A percentile compares a stretch with the other conserved stretches of the same genome.
These are phyloP conservation scores for Pycnonotus jocosus DNA, from an alignment of 2,113 vertebrate species.

Conservation along the genomic window DNA sequence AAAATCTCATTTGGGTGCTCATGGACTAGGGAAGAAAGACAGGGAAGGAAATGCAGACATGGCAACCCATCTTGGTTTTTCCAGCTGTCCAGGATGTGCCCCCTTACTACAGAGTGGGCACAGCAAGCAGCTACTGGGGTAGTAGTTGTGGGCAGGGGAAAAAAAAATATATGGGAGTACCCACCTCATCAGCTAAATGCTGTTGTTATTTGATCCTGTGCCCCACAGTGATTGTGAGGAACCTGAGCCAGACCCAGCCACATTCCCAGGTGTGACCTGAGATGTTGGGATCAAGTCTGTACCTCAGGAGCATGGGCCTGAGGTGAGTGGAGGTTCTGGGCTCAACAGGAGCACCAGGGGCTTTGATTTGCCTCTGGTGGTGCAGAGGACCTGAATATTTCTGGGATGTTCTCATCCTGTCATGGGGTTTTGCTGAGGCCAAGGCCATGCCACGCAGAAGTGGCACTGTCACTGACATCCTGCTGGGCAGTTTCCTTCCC, in stretches of 20 bases:
- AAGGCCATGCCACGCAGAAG: background rate
- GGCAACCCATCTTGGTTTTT: background rate
- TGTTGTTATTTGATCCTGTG: background rate
- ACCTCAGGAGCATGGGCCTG: background rate
- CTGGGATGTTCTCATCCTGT: background rate
- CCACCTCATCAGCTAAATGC: background rate
- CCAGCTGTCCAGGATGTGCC: background rate
- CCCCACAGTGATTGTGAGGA: background rate
- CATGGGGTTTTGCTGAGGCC: background rate
- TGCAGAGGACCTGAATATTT: background rate
- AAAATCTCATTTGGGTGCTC: background rate
- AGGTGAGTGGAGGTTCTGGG: background rate
- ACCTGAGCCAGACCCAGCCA: background rate
- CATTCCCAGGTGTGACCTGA: background rate
- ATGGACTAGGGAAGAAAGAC: background rate
- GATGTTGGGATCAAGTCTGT: background rate
- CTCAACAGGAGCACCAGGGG: accelerated
- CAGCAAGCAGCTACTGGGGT: background rate
- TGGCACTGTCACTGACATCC: background rate
- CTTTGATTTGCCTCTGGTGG: background rate
- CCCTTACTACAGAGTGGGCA: background rate
- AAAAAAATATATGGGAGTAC: background rate
- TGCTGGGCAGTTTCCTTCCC: background rate
- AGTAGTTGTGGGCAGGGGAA: background rate
- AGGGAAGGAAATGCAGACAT: background rate